Base-by-base conservation (phyloP, 2,888 invertebrate species). In the Watsonalla binaria region DNA sequence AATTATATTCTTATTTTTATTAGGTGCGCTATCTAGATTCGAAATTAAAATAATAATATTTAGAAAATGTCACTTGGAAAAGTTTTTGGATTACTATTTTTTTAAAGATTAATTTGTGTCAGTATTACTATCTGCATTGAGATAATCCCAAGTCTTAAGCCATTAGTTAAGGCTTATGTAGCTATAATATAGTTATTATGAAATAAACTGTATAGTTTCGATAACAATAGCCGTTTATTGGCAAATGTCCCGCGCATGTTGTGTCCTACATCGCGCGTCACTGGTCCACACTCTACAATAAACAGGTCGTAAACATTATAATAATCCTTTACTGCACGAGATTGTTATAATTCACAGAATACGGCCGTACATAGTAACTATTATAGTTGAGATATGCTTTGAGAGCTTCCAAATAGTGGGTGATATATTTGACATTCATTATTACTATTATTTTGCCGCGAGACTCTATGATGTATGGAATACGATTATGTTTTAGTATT, bases 101-200 rank as follows among this genome's bases (percentile, higher is more conserved):
- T 42, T 42, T 9, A 7, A n/a, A n/a, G n/a, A n/a, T 11, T 42
- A 42, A 9, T 2, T 42, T 42, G 42, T 42, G 7, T 42, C 7
- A 9, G 7, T 42, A 2, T 42, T 42, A 4, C 11, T 11, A 42
- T 42, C 2, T 11, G 11, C 11, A 42, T 42, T 5, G 42, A 24
- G 2, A 24, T 24, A 24, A 24, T 24, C 24, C 24, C 24, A 24
- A 24, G 24, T 24, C 24, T 24, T 24, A 24, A 24, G 24, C 24
- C 24, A 24, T 24, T 24, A 24, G 37, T 37, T 37, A 37, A 8
- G 6, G 8, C 8, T 37, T 42, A 11, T 42, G 42, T 42, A 62
- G 58, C 61, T 60, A 63, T 60, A 65, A 60, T 54, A 51, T 54
- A 52, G 11, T 9, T 37, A 37, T 9, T 9, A 37, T 11, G 11